These are phyloP conservation scores for Rhabditoides inermis DNA, from an alignment of 2,888 invertebrate genomes.

Conservation along the genomic window DNA sequence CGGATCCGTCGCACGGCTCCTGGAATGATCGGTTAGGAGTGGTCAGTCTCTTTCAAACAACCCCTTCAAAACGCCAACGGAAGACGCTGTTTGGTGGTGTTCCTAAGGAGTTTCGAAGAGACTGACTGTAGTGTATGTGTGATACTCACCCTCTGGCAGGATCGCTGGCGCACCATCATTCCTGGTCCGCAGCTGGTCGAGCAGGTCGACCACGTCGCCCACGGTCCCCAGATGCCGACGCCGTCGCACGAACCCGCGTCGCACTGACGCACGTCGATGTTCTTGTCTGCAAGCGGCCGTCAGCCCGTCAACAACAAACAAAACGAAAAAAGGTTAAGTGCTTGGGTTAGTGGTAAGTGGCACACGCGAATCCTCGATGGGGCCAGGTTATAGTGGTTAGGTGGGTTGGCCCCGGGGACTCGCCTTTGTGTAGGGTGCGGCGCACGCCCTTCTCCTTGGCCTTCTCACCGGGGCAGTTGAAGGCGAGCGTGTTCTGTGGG, in stretches of 20 bases:
- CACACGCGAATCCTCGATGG: background rate
- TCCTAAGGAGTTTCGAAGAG: background rate
- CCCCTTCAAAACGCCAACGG: background rate
- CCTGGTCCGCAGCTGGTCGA: conserved; percentile 47
- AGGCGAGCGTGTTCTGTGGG: conserved; percentile 42
- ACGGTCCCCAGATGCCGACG: conserved; percentile 41
- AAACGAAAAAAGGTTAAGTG: conserved; percentile 8
- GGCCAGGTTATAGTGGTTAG: background rate
- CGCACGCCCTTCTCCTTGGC: background rate
- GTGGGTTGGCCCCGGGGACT: background rate
- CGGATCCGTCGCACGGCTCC: conserved; percentile 50
- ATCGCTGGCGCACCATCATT: conserved; percentile 38
- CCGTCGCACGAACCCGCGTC: conserved; percentile 44
- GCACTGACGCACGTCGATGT: conserved; percentile 47
- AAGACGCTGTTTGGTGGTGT: too few species aligned
- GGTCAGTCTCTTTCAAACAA: background rate
- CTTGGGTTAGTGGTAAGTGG: background rate
- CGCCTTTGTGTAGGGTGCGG: too few species aligned
- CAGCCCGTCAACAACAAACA: conserved; percentile 1
- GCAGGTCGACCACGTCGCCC: conserved; percentile 43
- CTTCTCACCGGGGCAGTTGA: conserved; percentile 41
- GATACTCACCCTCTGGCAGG: conserved; percentile 34
- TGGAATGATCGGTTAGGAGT: conserved; percentile 9
- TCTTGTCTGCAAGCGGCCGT: conserved; percentile 32
- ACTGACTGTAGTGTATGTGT: background rate